A percentile compares a stretch with the other conserved stretches of the same genome.
These are phyloP conservation scores for Morpho helenor DNA, from an alignment of 2,888 invertebrate genomes.

Conservation along the genomic window DNA sequence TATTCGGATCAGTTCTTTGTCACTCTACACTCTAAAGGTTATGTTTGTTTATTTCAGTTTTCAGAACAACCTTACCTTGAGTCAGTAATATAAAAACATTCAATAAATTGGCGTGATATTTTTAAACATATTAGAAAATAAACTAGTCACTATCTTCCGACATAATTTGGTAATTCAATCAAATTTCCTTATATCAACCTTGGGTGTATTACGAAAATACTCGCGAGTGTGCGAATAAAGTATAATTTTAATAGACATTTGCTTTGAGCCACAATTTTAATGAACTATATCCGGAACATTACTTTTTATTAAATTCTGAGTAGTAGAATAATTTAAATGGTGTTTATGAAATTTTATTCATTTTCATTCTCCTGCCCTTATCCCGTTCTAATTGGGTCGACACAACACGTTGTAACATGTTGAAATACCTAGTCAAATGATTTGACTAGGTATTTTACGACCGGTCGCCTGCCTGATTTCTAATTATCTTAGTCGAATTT, in stretches of 20 bases:
- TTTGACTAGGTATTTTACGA: no score
- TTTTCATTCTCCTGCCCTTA: no score
- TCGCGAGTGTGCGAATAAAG: neutral
- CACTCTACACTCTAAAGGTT: conserved; percentile 36
- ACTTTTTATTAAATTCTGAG: no score
- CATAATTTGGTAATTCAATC: conserved; percentile 1
- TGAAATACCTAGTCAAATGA: no score
- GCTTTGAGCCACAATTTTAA: neutral
- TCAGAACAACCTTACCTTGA: conserved; percentile 56
- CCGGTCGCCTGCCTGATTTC: no score
- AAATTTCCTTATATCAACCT: conserved; percentile 3
- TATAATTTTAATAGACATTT: no score
- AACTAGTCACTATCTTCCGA: neutral
- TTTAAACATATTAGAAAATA: conserved; percentile 3
- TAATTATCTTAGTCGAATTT: no score
- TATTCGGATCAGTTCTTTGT: conserved; percentile 25
- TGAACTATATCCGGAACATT: neutral
- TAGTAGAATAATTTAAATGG: no score
- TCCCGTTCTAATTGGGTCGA: no score
- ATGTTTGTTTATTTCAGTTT: conserved; percentile 31
- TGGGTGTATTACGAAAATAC: neutral
- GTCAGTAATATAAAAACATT: conserved; percentile 24
- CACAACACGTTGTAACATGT: no score
- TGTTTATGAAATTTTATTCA: no score
- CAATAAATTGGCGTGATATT: conserved; percentile 13